Percentiles rank a stretch among this genome's conserved stretches.
Evolutionary conservation across 2,888 invertebrate species (phyloP).

Genomic region (Listrodromus nycthemerus): DNA sequence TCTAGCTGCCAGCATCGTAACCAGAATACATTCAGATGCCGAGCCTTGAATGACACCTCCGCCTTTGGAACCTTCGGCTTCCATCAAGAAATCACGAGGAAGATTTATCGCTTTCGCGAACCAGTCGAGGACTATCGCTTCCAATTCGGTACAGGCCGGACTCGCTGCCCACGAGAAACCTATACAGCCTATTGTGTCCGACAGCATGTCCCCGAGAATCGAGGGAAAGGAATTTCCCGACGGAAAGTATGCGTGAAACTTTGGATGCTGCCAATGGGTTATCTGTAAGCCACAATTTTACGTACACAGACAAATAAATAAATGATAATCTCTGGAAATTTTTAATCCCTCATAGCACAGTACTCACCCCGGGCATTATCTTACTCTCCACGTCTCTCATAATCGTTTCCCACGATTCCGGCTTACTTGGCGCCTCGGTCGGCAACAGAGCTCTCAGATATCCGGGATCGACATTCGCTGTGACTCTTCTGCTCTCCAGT

Average conservation of each 20-base stretch:
- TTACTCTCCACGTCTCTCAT: slow-evolving; percentile 95
- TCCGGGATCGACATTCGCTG: slow-evolving; percentile 96
- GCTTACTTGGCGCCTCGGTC: slow-evolving; percentile 91
- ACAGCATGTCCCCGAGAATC: slow-evolving; percentile 98
- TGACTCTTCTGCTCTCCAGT: slow-evolving; percentile 92
- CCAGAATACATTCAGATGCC: slow-evolving; percentile 93
- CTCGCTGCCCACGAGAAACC: slow-evolving; percentile 98
- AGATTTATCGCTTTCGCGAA: slow-evolving; percentile 91
- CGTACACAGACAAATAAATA: too few species aligned
- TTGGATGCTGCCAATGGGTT: slow-evolving; percentile 99
- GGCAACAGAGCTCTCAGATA: slow-evolving; percentile 93
- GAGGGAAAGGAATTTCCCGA: slow-evolving; percentile 99
- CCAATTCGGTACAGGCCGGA: slow-evolving; percentile 94
- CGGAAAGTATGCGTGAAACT: slow-evolving; percentile 99
- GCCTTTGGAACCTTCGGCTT: slow-evolving; percentile 87
- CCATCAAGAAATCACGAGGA: slow-evolving; percentile 88
- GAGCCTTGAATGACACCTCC: slow-evolving; percentile 94
- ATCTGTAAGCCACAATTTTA: slow-evolving; percentile 73
- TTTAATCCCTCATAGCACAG: too few species aligned
- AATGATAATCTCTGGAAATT: too few species aligned
- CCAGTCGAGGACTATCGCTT: slow-evolving; percentile 94
- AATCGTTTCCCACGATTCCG: slow-evolving; percentile 94
- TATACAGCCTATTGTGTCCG: slow-evolving; percentile 98
- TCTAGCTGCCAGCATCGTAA: slow-evolving; percentile 91
- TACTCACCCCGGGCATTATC: slow-evolving; percentile 95